These are phyloP conservation scores for Heterocephalus glaber DNA, from an alignment of 2,113 vertebrate species.

Conservation along the genomic window DNA sequence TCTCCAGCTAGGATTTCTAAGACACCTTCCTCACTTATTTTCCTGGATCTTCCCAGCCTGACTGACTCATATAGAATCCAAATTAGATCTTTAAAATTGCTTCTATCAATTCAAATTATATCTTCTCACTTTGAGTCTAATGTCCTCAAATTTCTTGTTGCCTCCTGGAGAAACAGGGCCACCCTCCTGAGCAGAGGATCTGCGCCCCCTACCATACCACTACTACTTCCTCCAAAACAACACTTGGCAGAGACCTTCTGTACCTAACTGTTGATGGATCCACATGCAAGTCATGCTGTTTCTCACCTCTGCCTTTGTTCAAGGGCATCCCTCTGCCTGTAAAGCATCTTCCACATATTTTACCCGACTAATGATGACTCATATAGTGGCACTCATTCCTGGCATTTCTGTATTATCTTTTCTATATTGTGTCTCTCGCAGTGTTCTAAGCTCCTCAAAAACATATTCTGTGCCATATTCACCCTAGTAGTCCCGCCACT, in stretches of 20 bases:
- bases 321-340: background rate
- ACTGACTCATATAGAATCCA: background rate
- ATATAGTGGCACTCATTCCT: background rate
- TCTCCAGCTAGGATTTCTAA: background rate
- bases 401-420: background rate
- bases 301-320: background rate
- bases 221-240: background rate
- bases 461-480: background rate
- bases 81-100: background rate
- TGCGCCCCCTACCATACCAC: too few species aligned
- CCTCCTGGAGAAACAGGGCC: background rate
- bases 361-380: background rate
- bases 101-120: background rate
- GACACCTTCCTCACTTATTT: background rate
- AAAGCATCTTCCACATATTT: background rate
- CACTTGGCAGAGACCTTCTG: background rate
- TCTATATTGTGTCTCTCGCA: background rate
- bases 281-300: background rate
- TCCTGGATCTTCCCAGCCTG: background rate
- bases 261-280: too few species aligned
- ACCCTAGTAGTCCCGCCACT: background rate
- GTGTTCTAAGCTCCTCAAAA: background rate
- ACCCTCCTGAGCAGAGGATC: background rate
- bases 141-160: background rate
- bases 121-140: background rate